phyloP scores from a whole-genome alignment of 2,888 invertebrate species.

The Odiellus spinosus region DNA sequence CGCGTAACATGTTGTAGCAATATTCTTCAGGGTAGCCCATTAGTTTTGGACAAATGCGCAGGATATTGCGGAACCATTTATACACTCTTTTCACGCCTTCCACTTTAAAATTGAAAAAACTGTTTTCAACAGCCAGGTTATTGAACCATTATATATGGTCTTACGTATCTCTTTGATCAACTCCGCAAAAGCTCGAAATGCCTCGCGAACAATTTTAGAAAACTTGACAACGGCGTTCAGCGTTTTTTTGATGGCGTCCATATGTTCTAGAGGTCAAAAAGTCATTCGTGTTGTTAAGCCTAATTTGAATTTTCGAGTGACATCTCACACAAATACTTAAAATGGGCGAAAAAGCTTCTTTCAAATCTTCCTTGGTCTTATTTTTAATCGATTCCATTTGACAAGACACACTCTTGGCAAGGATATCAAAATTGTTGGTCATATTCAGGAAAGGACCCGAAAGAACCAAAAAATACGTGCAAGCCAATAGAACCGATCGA shows the following conservation, averaged over 20 bases:
- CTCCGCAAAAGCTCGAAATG: constrained; percentile 13
- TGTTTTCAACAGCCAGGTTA: too few species aligned
- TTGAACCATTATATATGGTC: background rate
- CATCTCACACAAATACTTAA: constrained; percentile 4
- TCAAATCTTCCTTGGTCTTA: constrained; percentile 11
- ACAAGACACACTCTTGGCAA: constrained; percentile 11
- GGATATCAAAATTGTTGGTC: constrained; percentile 10
- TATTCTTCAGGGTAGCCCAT: too few species aligned
- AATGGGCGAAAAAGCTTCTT: constrained; percentile 9
- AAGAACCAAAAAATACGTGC: constrained; percentile 11
- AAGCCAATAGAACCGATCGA: constrained; percentile 10
- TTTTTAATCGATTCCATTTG: constrained; percentile 11
- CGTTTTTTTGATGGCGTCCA: constrained; percentile 10
- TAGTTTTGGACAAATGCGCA: too few species aligned
- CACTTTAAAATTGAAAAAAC: too few species aligned
- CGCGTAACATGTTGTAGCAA: too few species aligned
- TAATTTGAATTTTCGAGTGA: too few species aligned
- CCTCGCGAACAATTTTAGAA: constrained; percentile 9
- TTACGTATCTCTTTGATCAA: constrained; percentile 15
- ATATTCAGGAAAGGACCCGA: constrained; percentile 13
- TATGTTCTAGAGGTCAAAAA: constrained; percentile 5
- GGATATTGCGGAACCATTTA: too few species aligned
- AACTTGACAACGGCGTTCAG: constrained; percentile 10
- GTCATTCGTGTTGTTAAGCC: too few species aligned
- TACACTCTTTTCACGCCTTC: too few species aligned